These are phyloP conservation scores for Taenaris catops DNA, from an alignment of 2,888 invertebrate species.

Conservation along the genomic window DNA sequence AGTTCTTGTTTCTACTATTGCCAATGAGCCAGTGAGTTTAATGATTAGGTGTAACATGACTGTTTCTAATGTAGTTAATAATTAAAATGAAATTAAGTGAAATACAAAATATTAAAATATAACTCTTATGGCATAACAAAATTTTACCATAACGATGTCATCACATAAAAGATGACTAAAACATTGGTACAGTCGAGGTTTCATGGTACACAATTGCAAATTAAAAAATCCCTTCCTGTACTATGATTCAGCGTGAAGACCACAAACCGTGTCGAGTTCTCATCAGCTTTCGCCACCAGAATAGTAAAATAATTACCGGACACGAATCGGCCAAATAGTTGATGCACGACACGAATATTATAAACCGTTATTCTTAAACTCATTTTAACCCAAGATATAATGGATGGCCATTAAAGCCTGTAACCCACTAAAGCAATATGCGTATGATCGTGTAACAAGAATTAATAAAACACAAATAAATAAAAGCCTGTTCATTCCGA, in stretches of 20 bases:
- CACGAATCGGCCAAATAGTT: slow-evolving; percentile 58
- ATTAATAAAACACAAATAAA: too few species aligned
- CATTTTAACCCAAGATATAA: slow-evolving; percentile 21
- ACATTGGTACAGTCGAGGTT: background rate
- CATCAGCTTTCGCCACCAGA: slow-evolving; percentile 49
- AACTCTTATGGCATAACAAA: too few species aligned
- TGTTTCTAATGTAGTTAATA: too few species aligned
- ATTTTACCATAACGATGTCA: too few species aligned
- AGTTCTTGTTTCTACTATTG: too few species aligned
- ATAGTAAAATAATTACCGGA: slow-evolving; percentile 48
- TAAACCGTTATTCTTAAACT: slow-evolving; percentile 46
- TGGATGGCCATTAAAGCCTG: slow-evolving; percentile 7
- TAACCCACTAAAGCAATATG: slow-evolving; percentile 1
- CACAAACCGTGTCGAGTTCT: slow-evolving; percentile 51
- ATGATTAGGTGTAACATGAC: too few species aligned
- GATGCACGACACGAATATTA: slow-evolving; percentile 55
- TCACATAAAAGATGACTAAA: slow-evolving; percentile 1
- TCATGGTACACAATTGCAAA: slow-evolving; percentile 1
- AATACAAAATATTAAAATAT: too few species aligned
- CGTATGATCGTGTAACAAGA: too few species aligned
- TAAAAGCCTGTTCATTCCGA: too few species aligned
- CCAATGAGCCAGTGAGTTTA: too few species aligned
- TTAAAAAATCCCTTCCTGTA: background rate
- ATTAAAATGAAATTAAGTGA: too few species aligned
- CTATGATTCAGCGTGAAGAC: slow-evolving; percentile 38